Evolutionary conservation across 2,113 vertebrate genomes (phyloP).

Genomic region (Heterocephalus glaber): DNA sequence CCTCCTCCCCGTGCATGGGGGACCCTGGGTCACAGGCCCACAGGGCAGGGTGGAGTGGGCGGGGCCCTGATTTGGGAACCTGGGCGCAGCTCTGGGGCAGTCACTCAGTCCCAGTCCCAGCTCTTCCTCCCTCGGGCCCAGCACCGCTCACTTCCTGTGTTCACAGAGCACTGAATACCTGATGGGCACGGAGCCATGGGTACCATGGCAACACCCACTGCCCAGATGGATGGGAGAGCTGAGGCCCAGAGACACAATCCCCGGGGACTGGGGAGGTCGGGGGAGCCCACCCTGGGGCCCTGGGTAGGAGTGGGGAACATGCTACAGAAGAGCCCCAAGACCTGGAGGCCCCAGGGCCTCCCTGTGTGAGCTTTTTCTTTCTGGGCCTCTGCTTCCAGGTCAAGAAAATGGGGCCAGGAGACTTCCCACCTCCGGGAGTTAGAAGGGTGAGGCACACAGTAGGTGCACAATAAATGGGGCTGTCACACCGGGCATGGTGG

Average conservation of each 20-base stretch:
- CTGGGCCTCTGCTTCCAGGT: not conserved
- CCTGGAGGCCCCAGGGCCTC: not conserved
- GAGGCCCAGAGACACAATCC: not conserved
- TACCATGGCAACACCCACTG: rapidly evolving
- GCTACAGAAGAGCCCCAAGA: not conserved
- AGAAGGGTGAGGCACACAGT: not conserved
- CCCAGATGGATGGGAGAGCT: not conserved
- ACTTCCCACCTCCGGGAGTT: no score
- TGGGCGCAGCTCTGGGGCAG: no score
- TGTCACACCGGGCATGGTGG: not conserved
- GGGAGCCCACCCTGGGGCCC: not conserved
- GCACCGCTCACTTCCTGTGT: not conserved
- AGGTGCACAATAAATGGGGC: not conserved
- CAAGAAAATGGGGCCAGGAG: not conserved
- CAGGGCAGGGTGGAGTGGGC: not conserved
- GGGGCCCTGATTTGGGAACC: not conserved
- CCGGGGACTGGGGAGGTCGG: not conserved
- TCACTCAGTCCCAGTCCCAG: not conserved
- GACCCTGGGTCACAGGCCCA: not conserved
- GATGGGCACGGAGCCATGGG: no score
- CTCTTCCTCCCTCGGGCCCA: not conserved
- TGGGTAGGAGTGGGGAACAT: not conserved
- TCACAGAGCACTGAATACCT: not conserved
- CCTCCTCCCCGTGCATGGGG: rapidly evolving
- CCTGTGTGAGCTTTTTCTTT: not conserved